Evolutionary conservation across 2,113 vertebrate species (phyloP).

Genomic region (Garra rufa): DNA sequence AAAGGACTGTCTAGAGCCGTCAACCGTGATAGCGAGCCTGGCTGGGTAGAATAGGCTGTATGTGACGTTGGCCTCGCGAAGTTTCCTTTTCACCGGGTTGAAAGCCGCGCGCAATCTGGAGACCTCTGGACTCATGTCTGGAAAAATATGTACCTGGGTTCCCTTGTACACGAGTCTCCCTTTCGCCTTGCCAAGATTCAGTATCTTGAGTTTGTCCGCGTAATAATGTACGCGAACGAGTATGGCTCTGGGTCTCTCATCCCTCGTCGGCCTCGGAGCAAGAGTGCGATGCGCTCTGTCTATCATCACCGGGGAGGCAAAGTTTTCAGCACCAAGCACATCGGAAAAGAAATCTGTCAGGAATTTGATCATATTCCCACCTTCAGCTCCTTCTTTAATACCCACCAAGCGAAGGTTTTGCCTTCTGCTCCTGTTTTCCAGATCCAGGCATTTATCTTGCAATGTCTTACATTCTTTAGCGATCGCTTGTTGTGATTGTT

Average conservation of each 20-base stretch:
- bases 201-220: not conserved
- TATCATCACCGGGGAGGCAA: constrained; percentile 13
- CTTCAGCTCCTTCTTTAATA: not conserved
- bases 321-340: constrained; percentile 9
- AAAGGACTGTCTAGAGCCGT: not conserved
- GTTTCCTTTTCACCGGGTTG: constrained; percentile 14
- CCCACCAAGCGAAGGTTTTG: not conserved
- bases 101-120: not conserved
- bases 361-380: not conserved
- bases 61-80: not conserved
- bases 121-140: not conserved
- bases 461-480: not conserved
- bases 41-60: constrained; percentile 14
- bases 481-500: not conserved
- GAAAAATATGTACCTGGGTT: not conserved
- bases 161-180: not conserved
- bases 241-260: not conserved
- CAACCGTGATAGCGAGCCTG: not conserved
- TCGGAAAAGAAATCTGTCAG: not conserved
- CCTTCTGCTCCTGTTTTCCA: not conserved
- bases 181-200: not conserved
- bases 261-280: not conserved
- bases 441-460: not conserved
- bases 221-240: constrained; percentile 14
- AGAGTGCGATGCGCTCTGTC: constrained; percentile 14